Evolutionary conservation across 2,888 invertebrate species (phyloP).

Genomic region (Cecidostiba fungosa): DNA sequence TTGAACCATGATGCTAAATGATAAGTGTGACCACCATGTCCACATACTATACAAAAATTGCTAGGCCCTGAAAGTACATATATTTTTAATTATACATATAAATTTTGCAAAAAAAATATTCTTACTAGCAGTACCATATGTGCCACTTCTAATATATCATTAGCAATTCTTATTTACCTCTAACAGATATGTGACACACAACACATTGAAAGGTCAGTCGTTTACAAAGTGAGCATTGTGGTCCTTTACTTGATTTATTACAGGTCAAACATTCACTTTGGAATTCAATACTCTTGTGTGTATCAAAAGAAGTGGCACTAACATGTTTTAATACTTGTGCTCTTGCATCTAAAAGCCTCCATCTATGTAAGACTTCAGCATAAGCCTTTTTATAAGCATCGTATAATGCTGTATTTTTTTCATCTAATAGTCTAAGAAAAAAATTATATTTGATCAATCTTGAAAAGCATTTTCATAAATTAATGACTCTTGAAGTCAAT

Average conservation of each 20-base stretch:
- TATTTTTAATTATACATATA: not conserved
- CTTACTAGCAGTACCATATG: too few relatives aligned
- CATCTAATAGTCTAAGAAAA: constrained; percentile 76
- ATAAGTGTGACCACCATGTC: constrained; percentile 94
- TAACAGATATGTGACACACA: constrained; percentile 92
- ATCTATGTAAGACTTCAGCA: constrained; percentile 93
- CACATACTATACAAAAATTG: constrained; percentile 93
- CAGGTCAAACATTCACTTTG: constrained; percentile 88
- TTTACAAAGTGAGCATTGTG: constrained; percentile 88
- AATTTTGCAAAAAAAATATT: not conserved
- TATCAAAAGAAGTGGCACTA: constrained; percentile 79
- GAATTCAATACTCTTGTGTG: constrained; percentile 87
- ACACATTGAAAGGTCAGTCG: constrained; percentile 89
- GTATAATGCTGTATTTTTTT: constrained; percentile 83
- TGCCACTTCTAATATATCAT: not conserved
- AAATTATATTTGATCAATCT: not conserved
- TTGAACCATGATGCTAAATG: constrained; percentile 93
- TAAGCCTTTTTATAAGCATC: constrained; percentile 93
- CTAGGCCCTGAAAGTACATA: constrained; percentile 82
- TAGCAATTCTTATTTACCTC: constrained; percentile 81
- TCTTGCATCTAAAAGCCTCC: constrained; percentile 90
- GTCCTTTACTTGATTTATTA: constrained; percentile 84
- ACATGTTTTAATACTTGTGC: constrained; percentile 87
- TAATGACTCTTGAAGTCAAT: constrained; percentile 30
- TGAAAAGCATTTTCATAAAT: constrained; percentile 4